phyloP scores from a whole-genome alignment of 2,113 vertebrate species.

The Colius striatus region DNA sequence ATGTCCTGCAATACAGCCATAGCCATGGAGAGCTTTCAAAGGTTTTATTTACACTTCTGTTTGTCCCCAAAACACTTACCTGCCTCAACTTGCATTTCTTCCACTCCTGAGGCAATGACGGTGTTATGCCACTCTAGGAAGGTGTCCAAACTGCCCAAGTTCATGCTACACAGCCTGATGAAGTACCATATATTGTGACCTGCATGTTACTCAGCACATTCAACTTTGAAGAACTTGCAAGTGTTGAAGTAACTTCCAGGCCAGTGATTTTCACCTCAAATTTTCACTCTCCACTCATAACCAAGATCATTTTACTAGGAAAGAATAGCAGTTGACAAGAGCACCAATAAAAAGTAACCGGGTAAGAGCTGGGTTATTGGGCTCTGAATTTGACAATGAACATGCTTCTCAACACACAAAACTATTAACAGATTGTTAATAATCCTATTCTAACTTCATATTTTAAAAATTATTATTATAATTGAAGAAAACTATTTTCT shows the following conservation, averaged over 20 bases:
- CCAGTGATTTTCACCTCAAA: background rate
- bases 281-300: background rate
- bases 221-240: background rate
- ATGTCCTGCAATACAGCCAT: background rate
- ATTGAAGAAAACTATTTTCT: background rate
- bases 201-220: background rate
- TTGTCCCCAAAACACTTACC: background rate
- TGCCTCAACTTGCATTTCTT: background rate
- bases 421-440: background rate
- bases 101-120: background rate
- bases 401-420: background rate
- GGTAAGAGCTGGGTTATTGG: background rate
- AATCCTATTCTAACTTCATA: background rate
- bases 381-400: background rate
- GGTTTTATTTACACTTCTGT: background rate
- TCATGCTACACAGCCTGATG: background rate
- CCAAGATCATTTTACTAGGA: background rate
- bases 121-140: background rate
- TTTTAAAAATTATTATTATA: background rate
- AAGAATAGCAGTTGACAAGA: background rate
- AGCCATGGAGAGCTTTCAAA: background rate
- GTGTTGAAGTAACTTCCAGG: background rate
- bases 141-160: background rate
- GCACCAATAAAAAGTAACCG: background rate
- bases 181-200: fast-evolving